A percentile compares a stretch with the other conserved stretches of the same genome.
Conservation (phyloP, 2,113 vertebrate species). For the Corythornis vintsioides region DNA sequence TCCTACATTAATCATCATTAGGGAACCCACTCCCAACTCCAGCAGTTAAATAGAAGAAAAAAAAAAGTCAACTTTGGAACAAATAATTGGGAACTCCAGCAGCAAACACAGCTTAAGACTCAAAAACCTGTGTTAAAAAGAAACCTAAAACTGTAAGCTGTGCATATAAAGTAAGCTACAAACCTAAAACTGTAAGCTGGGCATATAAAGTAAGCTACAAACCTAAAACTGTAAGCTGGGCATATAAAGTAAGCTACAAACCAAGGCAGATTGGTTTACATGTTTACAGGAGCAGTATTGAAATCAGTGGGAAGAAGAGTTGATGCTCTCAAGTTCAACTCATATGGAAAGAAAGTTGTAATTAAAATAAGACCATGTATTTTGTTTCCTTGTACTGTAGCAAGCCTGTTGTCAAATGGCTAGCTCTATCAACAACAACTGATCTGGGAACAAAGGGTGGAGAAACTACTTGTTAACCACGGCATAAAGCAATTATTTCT, state of each 20-base stretch:
- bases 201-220: neutral
- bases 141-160: neutral
- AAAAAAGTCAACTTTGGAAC: neutral
- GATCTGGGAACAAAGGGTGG: neutral
- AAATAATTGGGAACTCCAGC: accelerated
- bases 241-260: neutral
- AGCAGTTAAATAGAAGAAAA: neutral
- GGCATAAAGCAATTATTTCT: neutral
- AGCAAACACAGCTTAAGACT: neutral
- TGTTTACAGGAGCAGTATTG: neutral
- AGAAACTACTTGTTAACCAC: neutral
- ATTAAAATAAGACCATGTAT: accelerated
- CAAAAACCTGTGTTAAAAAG: accelerated
- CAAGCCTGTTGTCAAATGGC: neutral
- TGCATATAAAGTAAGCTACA: neutral
- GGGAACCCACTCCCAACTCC: neutral
- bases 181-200: too few relatives aligned
- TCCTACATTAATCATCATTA: neutral
- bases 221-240: neutral
- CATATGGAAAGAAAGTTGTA: neutral
- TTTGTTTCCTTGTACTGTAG: neutral
- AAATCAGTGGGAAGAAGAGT: neutral
- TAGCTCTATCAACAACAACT: neutral
- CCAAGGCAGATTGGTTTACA: neutral
- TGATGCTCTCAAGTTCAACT: neutral